Evolutionary conservation across 1,140 invertebrate genomes (phyloP), one percentile per base, ranked within the genome.

Genomic region (Pogonus chalceus): DNA sequence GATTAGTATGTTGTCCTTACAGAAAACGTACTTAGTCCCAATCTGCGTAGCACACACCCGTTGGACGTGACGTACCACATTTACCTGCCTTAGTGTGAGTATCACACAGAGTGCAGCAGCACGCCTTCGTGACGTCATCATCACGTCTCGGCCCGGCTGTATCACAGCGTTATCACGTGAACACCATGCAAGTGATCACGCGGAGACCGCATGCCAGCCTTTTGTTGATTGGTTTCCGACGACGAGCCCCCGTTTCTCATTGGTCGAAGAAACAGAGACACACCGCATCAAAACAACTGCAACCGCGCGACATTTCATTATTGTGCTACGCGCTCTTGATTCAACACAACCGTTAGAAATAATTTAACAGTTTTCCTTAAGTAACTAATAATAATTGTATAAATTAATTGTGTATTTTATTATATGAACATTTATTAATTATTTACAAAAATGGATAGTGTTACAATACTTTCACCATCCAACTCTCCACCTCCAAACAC

Each of bases 81-180:
- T n/a, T n/a, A n/a, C n/a, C n/a, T n/a, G n/a, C n/a, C n/a, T n/a
- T n/a, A n/a, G n/a, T n/a, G n/a, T n/a, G n/a, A n/a, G n/a, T n/a
- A n/a, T n/a, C 66, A 66, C 69, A 69, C 67, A 68, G 69, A 54
- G 61, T 49, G n/a, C n/a, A n/a, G n/a, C n/a, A 43, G 37, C 68
- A 69, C 66, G 68, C 70, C 60, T 58, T 68, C 66, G 69, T 78
- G 76, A 78, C 76, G 70, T 73, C 65, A 72, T 67, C 68, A 68
- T 70, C 67, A 67, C 70, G 69, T 60, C 56, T 61, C 59, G 50
- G 60, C 58, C 67, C 69, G 67, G 67, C 61, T 60, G 61, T 59
- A 69, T 72, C 76, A 77, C 69, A 70, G 72, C 61, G 54, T 58
- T 68, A 67, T 67, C 77, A 79, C 77, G 77, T 78, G 76, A 77